phyloP scores from a whole-genome alignment of 2,797 vertebrate species.

The Eupleurogrammus muticus region DNA sequence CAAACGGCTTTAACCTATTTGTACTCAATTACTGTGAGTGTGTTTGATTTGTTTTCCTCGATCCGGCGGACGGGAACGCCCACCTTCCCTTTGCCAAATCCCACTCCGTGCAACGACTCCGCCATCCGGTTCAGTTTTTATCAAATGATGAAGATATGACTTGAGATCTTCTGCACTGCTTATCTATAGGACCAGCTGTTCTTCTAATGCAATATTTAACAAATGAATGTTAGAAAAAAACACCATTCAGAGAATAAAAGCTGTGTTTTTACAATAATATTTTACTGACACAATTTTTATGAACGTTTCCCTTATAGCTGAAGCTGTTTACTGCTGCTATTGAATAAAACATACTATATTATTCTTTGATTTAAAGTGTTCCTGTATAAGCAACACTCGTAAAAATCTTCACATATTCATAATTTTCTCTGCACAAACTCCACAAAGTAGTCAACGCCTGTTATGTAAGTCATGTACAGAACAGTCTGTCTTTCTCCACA shows the following conservation, averaged over 20 bases:
- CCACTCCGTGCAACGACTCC: constrained; percentile 24
- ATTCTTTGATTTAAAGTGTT: neutral
- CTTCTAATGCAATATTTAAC: neutral
- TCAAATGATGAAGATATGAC: constrained; percentile 19
- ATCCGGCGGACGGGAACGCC: constrained; percentile 12
- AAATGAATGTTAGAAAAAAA: neutral
- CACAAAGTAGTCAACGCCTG: neutral
- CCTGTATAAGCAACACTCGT: neutral
- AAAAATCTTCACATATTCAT: neutral
- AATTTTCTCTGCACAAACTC: neutral
- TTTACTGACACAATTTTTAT: neutral
- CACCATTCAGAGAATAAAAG: no score
- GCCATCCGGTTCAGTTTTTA: constrained; percentile 23
- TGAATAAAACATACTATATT: neutral
- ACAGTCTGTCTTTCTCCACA: neutral
- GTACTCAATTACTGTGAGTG: constrained; percentile 36
- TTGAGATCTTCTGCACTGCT: constrained; percentile 9
- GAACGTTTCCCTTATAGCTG: neutral
- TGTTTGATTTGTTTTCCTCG: constrained; percentile 44
- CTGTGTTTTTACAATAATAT: neutral
- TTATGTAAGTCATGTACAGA: neutral
- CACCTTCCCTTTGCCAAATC: constrained; percentile 7
- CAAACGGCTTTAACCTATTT: constrained; percentile 53
- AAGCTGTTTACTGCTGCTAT: neutral
- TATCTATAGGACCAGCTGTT: constrained; percentile 18